phyloP scores from a whole-genome alignment of 2,797 vertebrate genomes.

The Arctocebus calabarensis region DNA sequence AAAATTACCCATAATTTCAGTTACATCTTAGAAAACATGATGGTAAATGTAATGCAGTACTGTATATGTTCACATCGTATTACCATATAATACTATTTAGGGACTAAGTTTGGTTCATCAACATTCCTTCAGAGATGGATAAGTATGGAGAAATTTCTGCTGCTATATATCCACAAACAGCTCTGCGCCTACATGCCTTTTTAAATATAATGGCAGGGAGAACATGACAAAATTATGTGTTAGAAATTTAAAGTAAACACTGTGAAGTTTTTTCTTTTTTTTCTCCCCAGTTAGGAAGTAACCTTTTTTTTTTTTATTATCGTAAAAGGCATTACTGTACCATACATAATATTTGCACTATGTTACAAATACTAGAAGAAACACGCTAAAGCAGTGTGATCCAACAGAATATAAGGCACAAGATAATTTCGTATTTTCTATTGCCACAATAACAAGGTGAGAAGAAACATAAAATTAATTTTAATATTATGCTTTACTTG shows the following conservation, averaged over 20 bases:
- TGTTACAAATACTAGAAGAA: neutral
- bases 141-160: neutral
- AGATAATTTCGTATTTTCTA: neutral
- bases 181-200: neutral
- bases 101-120: neutral
- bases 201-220: neutral
- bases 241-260: neutral
- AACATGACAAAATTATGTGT: conserved; percentile 6
- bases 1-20: conserved; percentile 4
- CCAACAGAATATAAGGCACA: neutral
- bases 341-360: neutral
- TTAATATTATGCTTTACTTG: conserved; percentile 1
- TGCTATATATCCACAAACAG: conserved; percentile 5
- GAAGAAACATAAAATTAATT: neutral
- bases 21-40: neutral
- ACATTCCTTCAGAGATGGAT: neutral
- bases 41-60: neutral
- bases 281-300: neutral
- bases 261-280: neutral
- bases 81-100: neutral
- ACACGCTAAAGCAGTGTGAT: neutral
- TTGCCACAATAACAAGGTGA: neutral
- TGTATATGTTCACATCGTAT: neutral
- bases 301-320: neutral
- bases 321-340: neutral